Evolutionary conservation across 2,113 vertebrate species (phyloP).

Genomic region (Xenopus tropicalis): UCB_Xtro_10.0 CM004448.2:134197501-134198000

Average conservation of each 20-base stretch:
- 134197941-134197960: too few species aligned
- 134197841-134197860: too few species aligned
- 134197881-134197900: too few species aligned
- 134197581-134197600: conserved; percentile 64
- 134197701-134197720: conserved; percentile 82
- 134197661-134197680: conserved; percentile 62
- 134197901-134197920: too few species aligned
- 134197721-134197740: conserved; percentile 70
- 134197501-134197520: conserved; percentile 55
- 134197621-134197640: conserved; percentile 58
- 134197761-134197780: too few species aligned
- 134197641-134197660: conserved; percentile 77
- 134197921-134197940: too few species aligned
- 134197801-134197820: too few species aligned
- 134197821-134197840: too few species aligned
- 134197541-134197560: conserved; percentile 74
- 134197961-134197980: too few species aligned
- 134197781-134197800: too few species aligned
- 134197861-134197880: too few species aligned
- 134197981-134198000: too few species aligned
- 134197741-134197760: conserved; percentile 81
- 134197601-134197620: conserved; percentile 67
- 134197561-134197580: conserved; percentile 76
- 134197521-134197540: conserved; percentile 74
- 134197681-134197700: conserved; percentile 70